Base-by-base conservation (phyloP, 2,113 vertebrate species). In the Orientallactaga bullata region DNA sequence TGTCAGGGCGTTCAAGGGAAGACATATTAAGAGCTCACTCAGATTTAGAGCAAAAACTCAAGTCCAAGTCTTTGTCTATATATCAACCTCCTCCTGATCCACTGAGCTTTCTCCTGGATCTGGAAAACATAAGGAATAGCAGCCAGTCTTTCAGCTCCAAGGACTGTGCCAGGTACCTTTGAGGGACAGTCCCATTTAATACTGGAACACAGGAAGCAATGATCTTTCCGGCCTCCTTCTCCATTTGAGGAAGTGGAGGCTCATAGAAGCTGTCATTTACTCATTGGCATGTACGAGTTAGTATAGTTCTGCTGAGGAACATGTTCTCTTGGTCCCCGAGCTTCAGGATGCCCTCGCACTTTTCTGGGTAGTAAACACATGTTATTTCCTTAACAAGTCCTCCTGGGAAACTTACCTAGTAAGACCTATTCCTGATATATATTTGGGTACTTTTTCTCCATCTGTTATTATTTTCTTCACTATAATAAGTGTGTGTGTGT, bases 141-240 rank as follows among this genome's bases (percentile, higher is more conserved):
- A 12, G 32, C 60, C 21, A 3, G 60, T 30, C 35, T 63, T 37
- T 35, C 13, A 10, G 23, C 26, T 23, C 13, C 8, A 21, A 58
- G 12, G 35, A 17, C 23, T 28, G 3, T 71, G 21, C 55, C 24
- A 32, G 20, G 51, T 11, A 23, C 17, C 39, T 18, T 77, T 3
- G 13, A 80, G 18, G 11, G 17, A 26, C 30, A 65, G 37, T 47
- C 83, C 16, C 15, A 20, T 63, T 58, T n/a, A 74, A 24, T 2
- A 3, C 21, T 23, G 47, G 6, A n/a, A 23, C 15, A 13, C 55
- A 0, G 24, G 39, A 28, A 16, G 30, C 3, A 6, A 11, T 28
- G 39, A 21, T 68, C 20, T 92, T 73, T 78, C 28, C 23, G n/a
- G 1, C 4, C 0, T 47, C 28, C 4, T 35, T 5, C 65, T 89